Conservation (phyloP, 2,113 vertebrate species). For the Galbula dea region DNA sequence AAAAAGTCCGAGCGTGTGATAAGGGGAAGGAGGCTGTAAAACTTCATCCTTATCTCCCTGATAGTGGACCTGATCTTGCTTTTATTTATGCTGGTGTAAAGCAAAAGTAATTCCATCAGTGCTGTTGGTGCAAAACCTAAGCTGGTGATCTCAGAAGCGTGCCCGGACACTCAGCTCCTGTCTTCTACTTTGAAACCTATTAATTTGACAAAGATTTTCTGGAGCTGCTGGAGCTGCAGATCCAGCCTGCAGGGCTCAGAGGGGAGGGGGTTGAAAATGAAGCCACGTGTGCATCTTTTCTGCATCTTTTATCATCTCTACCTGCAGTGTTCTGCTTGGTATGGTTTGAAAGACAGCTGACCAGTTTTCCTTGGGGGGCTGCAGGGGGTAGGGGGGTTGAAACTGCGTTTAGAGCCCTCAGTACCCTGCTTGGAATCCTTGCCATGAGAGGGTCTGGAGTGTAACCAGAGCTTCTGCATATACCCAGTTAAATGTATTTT, state of each 20-base stretch:
- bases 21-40: slow-evolving; percentile 54
- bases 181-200: slow-evolving; percentile 48
- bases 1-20: background rate
- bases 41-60: slow-evolving; percentile 47
- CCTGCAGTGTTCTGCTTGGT: slow-evolving; percentile 16
- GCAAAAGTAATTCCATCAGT: slow-evolving; percentile 44
- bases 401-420: background rate
- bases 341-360: background rate
- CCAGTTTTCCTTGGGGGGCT: background rate
- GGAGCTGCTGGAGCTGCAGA: slow-evolving; percentile 30
- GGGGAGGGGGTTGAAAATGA: background rate
- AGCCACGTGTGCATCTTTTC: slow-evolving; percentile 30
- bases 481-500: background rate
- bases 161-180: background rate
- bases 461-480: background rate
- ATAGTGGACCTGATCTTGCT: slow-evolving; percentile 39
- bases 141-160: slow-evolving; percentile 4
- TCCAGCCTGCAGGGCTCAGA: slow-evolving; percentile 41
- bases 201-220: slow-evolving; percentile 47
- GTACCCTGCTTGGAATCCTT: background rate
- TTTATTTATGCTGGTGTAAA: slow-evolving; percentile 52
- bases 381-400: background rate
- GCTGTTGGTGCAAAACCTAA: slow-evolving; percentile 26
- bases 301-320: slow-evolving; percentile 2
- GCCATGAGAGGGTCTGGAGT: background rate